Base-by-base conservation (phyloP, 2,888 invertebrate genomes). In the Zygaena filipendulae region DNA sequence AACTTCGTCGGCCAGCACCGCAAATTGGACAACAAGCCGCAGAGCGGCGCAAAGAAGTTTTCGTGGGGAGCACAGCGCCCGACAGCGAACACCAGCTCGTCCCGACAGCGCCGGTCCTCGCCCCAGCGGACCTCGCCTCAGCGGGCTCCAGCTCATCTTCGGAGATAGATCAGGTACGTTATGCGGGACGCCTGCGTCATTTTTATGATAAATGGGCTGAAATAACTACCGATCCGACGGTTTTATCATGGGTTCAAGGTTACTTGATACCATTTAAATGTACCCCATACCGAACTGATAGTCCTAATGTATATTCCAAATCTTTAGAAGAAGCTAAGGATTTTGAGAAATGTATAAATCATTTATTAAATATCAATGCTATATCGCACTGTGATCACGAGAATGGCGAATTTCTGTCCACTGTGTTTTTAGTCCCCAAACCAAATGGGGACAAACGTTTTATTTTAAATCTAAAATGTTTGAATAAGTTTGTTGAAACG, bases 391-490 rank as follows among this genome's bases (percentile, higher is more conserved):
- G 32, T 20, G 4, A 13, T 2, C 26, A 21, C 4, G 13, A 18
- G 19, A 5, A 25, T n/a, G 21, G 16, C 0, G 23, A 38, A n/a
- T 38, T 35, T 28, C 1, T 38, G 3, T 38, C 38, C 2, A 16
- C 3, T 1, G n/a, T 38, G 7, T 33, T 37, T 32, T 21, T 34
- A 18, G 28, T 35, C 3, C 33, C 25, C 1, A 36, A 39, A 30
- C 36, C 33, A 3, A 36, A 39, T 23, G 35, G 35, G 3, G 27
- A 23, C 1, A 9, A 34, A 11, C 18, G 36, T 18, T 35, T 41
- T 21, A 38, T 41, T n/a, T 16, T 37, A 19, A 40, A 38, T 18
- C 12, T 41, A 3, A 39, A 37, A 33, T 12, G 8, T 5, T 25
- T 39, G 13, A 41, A 41, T 27, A 39, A 34, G 23, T 37, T 29